A percentile compares a stretch with the other conserved stretches of the same genome.
phyloP scores from a whole-genome alignment of 2,888 invertebrate species.

The Sphaerophoria taeniata region DNA sequence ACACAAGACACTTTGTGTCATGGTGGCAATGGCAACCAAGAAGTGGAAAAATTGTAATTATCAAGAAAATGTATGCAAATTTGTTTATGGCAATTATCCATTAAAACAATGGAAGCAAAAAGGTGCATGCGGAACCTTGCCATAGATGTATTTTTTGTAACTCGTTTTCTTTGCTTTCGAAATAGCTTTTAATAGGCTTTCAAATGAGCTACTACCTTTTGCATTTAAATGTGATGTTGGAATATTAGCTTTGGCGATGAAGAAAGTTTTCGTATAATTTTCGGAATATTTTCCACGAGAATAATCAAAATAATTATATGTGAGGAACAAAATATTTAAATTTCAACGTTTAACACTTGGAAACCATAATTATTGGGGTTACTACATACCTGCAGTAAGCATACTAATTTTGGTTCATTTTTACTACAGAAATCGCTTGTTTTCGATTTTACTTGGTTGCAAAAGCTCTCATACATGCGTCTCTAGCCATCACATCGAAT shows the following conservation, averaged over 20 bases:
- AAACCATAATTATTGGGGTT: no score
- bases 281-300: background rate
- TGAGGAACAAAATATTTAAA: background rate
- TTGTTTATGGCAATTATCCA: conserved; percentile 59
- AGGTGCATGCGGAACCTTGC: conserved; percentile 34
- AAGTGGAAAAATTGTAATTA: conserved; percentile 46
- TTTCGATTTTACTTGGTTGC: no score
- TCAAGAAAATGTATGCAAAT: conserved; percentile 62
- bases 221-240: background rate
- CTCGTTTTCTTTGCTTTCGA: background rate
- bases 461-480: no score
- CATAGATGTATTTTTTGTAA: background rate
- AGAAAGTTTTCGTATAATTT: conserved; percentile 18
- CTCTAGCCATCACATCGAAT: no score
- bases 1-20: background rate
- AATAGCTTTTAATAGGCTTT: conserved; percentile 13
- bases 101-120: conserved; percentile 29
- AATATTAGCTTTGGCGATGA: background rate
- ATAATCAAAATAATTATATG: background rate
- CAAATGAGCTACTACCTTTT: background rate
- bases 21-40: no score
- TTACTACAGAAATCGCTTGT: no score
- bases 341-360: background rate
- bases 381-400: no score
- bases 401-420: no score